These are phyloP conservation scores for Drosophila ambigua DNA, from an alignment of 1,140 invertebrate genomes.

Conservation along the genomic window DNA sequence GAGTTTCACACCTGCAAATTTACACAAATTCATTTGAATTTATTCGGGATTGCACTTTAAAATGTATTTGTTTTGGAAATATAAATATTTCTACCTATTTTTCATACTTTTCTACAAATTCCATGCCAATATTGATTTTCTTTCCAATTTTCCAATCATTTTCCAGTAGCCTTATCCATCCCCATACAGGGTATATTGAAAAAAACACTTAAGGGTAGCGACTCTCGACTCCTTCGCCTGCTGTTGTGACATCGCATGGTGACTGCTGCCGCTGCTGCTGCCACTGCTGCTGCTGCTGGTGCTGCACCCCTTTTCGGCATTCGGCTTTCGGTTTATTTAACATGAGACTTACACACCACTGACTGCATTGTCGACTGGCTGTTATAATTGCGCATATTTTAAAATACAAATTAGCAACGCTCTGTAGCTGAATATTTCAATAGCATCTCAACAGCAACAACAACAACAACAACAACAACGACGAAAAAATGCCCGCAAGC, in stretches of 20 bases:
- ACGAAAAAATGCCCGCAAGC: conserved; percentile 37
- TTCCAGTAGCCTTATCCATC: too few species aligned
- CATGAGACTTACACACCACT: conserved; percentile 75
- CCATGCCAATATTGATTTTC: too few species aligned
- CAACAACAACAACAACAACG: not conserved
- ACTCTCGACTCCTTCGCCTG: conserved; percentile 38
- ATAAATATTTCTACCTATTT: too few species aligned
- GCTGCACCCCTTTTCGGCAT: conserved; percentile 64
- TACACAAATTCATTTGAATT: too few species aligned
- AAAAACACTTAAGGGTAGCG: conserved; percentile 70
- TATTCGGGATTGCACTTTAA: too few species aligned
- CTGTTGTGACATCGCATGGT: conserved; percentile 64
- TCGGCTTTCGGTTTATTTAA: conserved; percentile 71
- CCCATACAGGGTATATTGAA: not conserved
- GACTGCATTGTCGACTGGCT: conserved; percentile 62
- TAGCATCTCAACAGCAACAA: conserved; percentile 38
- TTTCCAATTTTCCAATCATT: too few species aligned
- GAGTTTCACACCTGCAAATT: too few species aligned
- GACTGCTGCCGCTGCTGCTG: conserved; percentile 38
- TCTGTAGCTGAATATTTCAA: conserved; percentile 73
- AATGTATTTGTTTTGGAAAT: too few species aligned
- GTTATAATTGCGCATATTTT: conserved; percentile 81
- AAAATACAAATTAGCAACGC: conserved; percentile 82
- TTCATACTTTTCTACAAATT: not conserved
- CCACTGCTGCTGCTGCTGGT: conserved; percentile 12